A percentile compares a stretch with the other conserved stretches of the same genome.
Evolutionary conservation across 2,888 invertebrate genomes (phyloP).

Genomic region (Sesia apiformis): DNA sequence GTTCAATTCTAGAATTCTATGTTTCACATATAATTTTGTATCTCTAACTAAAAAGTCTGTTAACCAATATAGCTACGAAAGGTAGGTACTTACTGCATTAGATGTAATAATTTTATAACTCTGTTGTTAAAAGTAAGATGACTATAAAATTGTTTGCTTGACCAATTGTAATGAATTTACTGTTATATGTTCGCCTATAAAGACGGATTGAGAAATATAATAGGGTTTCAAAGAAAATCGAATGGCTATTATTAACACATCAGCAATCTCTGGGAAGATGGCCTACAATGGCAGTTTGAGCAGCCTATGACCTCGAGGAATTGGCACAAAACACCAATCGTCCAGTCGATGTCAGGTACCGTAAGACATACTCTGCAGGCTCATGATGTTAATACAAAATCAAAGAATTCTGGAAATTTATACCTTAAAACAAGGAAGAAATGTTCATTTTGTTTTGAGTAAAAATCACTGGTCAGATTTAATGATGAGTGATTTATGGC

Average conservation of each 20-base stretch:
- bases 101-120: too few relatives aligned
- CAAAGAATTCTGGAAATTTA: background rate
- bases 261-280: background rate
- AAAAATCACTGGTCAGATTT: constrained; percentile 1
- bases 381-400: constrained; percentile 9
- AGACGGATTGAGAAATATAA: background rate
- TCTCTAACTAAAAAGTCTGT: too few relatives aligned
- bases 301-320: background rate
- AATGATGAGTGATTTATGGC: constrained; percentile 18
- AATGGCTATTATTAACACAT: background rate
- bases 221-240: background rate
- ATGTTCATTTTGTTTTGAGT: background rate
- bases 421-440: background rate
- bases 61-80: too few relatives aligned
- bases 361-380: constrained; percentile 18
- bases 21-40: too few relatives aligned
- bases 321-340: constrained; percentile 13
- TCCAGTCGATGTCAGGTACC: constrained; percentile 22
- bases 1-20: too few relatives aligned
- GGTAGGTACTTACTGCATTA: too few relatives aligned
- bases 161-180: background rate
- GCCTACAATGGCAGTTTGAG: background rate
- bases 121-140: too few relatives aligned
- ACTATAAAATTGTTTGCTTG: too few relatives aligned
- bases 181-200: background rate